Base-by-base conservation (phyloP, 2,113 vertebrate species). In the Dipodomys merriami region DNA sequence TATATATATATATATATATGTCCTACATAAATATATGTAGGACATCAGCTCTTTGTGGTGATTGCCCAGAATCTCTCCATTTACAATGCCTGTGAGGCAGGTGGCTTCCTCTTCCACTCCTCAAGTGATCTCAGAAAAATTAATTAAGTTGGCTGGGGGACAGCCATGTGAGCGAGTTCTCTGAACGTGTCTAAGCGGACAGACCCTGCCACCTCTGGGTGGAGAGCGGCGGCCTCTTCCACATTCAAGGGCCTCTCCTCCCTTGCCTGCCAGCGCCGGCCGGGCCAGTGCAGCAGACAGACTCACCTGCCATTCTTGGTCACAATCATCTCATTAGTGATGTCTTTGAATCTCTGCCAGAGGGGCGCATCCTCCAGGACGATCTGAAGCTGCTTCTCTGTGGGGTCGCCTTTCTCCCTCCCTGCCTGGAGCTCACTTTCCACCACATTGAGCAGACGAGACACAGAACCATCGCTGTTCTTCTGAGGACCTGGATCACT, bases 241-340 rank as follows among this genome's bases (percentile, higher is more conserved):
- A 9, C 7, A 25, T 46, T 30, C 68, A 13, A 7, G 74, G 84
- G 13, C n/a, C 72, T 72, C 23, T 3, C 39, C 20, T 57, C 33
- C 87, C 94, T 46, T 0, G 18, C 78, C 8, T 1, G 86, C 76
- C 88, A 30, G 64, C 6, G 5, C 76, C 67, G 44, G 65, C 73
- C 78, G 33, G 64, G 7, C 3, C 83, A 1, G 82, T 4, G 22
- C 20, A 11, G 30, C 90, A 53, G 86, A 68, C 29, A 93, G 62
- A 97, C 98, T 98, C 93, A 99, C 99, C 99, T 99, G 96, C 99
- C 99, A 0, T 98, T 99, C 98, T 99, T 99, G 97, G 99, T 99
- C 97, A 99, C 99, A 1, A 99, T 99, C 99, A 99, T 99, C 97
- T 99, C 99, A 11, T 99, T 99, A 62, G 99, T 99, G 97, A 99